A percentile compares a stretch with the other conserved stretches of the same genome.
phyloP scores from a whole-genome alignment of 1,140 invertebrate genomes.

The Megalopta genalis region DNA sequence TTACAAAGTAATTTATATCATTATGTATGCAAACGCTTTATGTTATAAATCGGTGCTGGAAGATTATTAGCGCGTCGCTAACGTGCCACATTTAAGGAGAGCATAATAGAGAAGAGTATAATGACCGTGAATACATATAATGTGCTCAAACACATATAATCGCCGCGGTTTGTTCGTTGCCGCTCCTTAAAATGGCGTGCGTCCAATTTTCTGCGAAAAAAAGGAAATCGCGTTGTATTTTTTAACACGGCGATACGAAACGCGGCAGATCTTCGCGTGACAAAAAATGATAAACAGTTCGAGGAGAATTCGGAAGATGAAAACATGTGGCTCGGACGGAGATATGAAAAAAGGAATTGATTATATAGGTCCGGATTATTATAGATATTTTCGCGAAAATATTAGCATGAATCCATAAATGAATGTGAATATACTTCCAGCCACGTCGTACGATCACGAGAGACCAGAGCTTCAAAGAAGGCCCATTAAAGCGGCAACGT shows the following conservation, averaged over 20 bases:
- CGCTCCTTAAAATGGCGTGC: neutral
- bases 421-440: conserved; percentile 1
- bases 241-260: conserved; percentile 45
- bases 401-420: conserved; percentile 65
- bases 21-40: no score
- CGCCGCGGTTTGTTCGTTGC: conserved; percentile 39
- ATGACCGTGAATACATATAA: conserved; percentile 45
- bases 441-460: neutral
- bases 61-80: neutral
- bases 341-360: neutral
- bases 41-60: neutral
- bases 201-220: conserved; percentile 39
- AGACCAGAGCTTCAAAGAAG: neutral
- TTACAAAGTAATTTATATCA: no score
- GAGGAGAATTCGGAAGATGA: neutral
- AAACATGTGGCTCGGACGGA: neutral
- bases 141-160: conserved; percentile 60
- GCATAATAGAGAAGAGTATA: conserved; percentile 12
- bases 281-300: conserved; percentile 37
- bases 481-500: no score
- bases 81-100: neutral
- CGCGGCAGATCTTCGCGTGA: conserved; percentile 52
- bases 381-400: conserved; percentile 67
- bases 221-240: conserved; percentile 34
- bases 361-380: conserved; percentile 50